Evolutionary conservation across 2,113 vertebrate genomes (phyloP), one percentile per base, ranked within the genome.

Genomic region (Ictalurus furcatus): DNA sequence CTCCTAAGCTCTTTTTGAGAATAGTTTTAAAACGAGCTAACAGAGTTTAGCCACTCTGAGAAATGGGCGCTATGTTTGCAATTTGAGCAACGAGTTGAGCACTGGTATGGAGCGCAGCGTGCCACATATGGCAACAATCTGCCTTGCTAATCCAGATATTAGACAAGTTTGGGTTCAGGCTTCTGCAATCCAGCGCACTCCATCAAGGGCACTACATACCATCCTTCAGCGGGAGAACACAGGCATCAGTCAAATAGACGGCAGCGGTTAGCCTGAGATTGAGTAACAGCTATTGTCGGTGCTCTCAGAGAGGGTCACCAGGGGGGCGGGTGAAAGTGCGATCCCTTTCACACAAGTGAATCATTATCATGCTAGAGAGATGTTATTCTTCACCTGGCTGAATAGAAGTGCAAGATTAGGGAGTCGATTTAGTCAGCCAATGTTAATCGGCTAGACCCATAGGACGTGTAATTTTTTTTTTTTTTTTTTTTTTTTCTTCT

Each of bases 51-150:
- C 58, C 81, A 61, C 30, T 37, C 9, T 37, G 19, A 63, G 59
- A 40, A 40, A 84, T 63, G 81, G 81, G 58, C 58, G 63, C 58
- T 63, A 40, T 63, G 81, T 84, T 84, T 63, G 81, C 81, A 63
- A 61, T 81, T 81, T 80, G 28, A 82, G 56, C 34, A 21, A 30
- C 63, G 11, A 61, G 11, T 61, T 84, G 58, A 84, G 81, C 34
- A 63, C 40, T 63, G 58, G 81, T 84, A 91, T 93, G 93, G 69
- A 90, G 90, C 93, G 93, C 91, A 92, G 92, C 94, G 93, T 95
- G 94, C 93, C 93, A 92, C 96, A 96, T 96, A 94, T 96, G 95
- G 96, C 94, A 96, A 94, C 95, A 94, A 96, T 96, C 94, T 95
- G 94, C 93, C 94, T 94, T 92, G 95, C 92, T 95, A 94, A 95